Percentiles rank a stretch among this genome's conserved stretches.
Conservation (phyloP, 2,113 vertebrate genomes). For the Atractosteus spatula region DNA sequence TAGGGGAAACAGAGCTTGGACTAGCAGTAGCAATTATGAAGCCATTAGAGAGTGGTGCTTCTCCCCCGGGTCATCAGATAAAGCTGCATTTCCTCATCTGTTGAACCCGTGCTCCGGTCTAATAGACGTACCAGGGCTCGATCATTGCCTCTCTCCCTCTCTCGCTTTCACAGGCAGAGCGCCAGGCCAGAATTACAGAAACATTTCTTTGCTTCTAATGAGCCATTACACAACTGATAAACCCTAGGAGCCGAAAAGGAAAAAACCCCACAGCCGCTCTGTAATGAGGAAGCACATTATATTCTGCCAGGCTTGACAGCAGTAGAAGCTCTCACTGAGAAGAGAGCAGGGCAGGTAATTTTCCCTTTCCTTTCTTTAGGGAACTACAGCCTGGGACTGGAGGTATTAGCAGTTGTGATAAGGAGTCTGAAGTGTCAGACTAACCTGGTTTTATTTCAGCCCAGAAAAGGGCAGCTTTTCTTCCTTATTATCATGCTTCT, state of each 20-base stretch:
- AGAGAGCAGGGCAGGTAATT: not conserved
- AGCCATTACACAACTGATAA: not conserved
- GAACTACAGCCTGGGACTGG: too few relatives aligned
- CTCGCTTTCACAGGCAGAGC: not conserved
- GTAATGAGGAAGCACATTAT: not conserved
- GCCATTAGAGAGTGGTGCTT: too few relatives aligned
- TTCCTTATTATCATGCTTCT: too few relatives aligned
- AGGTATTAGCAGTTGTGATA: too few relatives aligned
- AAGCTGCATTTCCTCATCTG: too few relatives aligned
- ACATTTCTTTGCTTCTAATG: not conserved
- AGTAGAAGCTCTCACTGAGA: not conserved
- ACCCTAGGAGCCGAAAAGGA: not conserved
- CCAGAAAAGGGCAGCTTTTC: too few relatives aligned
- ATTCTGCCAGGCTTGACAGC: not conserved
- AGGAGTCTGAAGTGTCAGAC: not conserved
- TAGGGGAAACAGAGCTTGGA: too few relatives aligned
- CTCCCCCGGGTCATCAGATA: too few relatives aligned
- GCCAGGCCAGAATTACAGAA: not conserved
- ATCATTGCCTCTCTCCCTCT: not conserved
- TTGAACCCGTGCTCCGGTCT: too few relatives aligned
- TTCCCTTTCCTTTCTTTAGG: not conserved
- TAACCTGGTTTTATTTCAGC: not conserved
- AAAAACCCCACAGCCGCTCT: not conserved
- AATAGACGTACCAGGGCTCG: too few relatives aligned
- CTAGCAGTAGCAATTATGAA: too few relatives aligned